Percentiles rank a stretch among this genome's conserved stretches.
Evolutionary conservation across 2,113 vertebrate species (phyloP).

Genomic region (Tupaia tana): DNA sequence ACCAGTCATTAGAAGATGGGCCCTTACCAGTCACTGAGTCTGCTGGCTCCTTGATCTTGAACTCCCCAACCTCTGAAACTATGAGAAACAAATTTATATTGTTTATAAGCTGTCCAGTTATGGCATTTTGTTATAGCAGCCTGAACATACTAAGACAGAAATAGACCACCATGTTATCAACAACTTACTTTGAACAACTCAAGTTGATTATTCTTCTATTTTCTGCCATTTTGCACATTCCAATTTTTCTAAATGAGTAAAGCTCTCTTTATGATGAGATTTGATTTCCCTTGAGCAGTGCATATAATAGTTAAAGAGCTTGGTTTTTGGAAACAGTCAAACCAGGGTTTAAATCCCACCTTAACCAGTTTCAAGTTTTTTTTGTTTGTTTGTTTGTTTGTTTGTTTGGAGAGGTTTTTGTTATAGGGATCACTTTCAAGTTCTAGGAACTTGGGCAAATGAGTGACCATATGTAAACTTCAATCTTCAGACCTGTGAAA

Average conservation of each 20-base stretch:
- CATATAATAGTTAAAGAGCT: not conserved
- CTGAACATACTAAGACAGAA: not conserved
- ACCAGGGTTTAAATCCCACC: not conserved
- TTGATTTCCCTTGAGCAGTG: not conserved
- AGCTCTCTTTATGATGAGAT: not conserved
- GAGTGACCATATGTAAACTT: not conserved
- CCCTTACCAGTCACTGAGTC: not conserved
- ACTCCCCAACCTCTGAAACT: not conserved
- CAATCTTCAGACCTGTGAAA: not conserved
- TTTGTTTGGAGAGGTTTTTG: too few species aligned
- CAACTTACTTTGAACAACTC: not conserved
- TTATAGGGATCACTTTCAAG: not conserved
- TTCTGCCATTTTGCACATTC: not conserved
- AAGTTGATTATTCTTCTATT: not conserved
- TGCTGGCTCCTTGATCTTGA: not conserved
- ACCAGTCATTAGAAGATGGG: not conserved
- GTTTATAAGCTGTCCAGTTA: not conserved
- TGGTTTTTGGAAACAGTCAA: slow-evolving; percentile 32
- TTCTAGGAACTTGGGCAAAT: not conserved
- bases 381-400: not conserved
- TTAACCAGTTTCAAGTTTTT: not conserved
- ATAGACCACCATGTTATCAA: not conserved
- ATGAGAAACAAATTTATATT: not conserved
- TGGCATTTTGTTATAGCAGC: not conserved
- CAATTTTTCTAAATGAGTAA: not conserved